Percentiles rank a stretch among this genome's conserved stretches.
These are phyloP conservation scores for Petrocephalus zakoni DNA, from an alignment of 2,113 vertebrate species.

Conservation along the genomic window DNA sequence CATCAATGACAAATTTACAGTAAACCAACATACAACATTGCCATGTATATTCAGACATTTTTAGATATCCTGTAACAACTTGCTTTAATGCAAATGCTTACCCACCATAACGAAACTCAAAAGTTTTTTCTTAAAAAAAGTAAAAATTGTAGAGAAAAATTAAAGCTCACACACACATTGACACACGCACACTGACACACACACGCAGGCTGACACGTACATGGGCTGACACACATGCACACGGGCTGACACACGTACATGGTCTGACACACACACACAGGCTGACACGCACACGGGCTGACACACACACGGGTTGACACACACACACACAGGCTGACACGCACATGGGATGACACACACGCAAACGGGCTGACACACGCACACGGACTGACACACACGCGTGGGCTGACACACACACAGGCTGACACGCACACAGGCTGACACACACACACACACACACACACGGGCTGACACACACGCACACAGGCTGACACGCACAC, in stretches of 20 bases:
- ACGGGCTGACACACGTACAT: conserved; percentile 33
- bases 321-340: background rate
- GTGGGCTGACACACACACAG: too few relatives aligned
- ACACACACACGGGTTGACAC: too few relatives aligned
- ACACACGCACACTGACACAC: background rate
- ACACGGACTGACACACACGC: too few relatives aligned
- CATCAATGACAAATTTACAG: background rate
- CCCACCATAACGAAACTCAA: background rate
- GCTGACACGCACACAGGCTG: too few relatives aligned
- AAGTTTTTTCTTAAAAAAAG: background rate
- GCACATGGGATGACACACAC: background rate
- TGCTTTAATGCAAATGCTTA: background rate
- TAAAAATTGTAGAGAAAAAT: background rate
- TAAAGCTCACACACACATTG: background rate
- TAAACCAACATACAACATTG: background rate
- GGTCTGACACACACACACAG: background rate
- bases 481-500: background rate
- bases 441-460: background rate
- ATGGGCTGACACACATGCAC: background rate
- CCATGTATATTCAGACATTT: background rate
- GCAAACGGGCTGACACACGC: background rate
- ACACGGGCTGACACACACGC: background rate
- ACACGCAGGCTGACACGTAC: background rate
- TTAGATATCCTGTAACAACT: background rate
- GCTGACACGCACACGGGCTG: conserved; percentile 40